Evolutionary conservation across 2,888 invertebrate species (phyloP).

Genomic region (Hirtodrosophila alboralis): DNA sequence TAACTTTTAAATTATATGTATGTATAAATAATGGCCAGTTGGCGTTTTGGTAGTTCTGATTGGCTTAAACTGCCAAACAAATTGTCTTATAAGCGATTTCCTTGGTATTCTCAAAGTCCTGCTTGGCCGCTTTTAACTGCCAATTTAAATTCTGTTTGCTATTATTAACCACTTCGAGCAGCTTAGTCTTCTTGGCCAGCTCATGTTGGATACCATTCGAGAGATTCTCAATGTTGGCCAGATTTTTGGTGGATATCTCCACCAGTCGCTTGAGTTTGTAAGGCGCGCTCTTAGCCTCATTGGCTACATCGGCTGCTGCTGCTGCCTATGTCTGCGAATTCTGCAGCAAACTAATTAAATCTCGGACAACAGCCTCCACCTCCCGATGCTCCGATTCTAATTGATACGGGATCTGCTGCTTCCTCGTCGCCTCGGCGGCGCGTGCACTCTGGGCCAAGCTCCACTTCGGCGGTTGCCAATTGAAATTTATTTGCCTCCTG

Average conservation of each 20-base stretch:
- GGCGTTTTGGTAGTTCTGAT: slow-evolving; percentile 81
- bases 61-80: slow-evolving; percentile 89
- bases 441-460: slow-evolving; percentile 89
- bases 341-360: slow-evolving; percentile 87
- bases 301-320: slow-evolving; percentile 87
- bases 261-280: slow-evolving; percentile 84
- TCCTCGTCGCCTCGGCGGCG: slow-evolving; percentile 89
- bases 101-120: slow-evolving; percentile 88
- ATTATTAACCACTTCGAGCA: slow-evolving; percentile 88
- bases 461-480: slow-evolving; percentile 89
- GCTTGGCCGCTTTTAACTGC: slow-evolving; percentile 87
- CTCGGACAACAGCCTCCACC: slow-evolving; percentile 87
- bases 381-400: slow-evolving; percentile 88
- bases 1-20: too few relatives aligned
- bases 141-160: slow-evolving; percentile 87
- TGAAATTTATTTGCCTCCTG: slow-evolving; percentile 90
- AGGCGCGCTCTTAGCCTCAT: slow-evolving; percentile 86
- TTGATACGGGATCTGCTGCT: too few relatives aligned
- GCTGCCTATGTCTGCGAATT: slow-evolving; percentile 87
- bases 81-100: too few relatives aligned
- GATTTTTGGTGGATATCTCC: slow-evolving; percentile 85
- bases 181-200: slow-evolving; percentile 87
- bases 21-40: too few relatives aligned
- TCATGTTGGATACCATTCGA: slow-evolving; percentile 87
- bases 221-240: slow-evolving; percentile 87